A percentile compares a stretch with the other conserved stretches of the same genome.
These are phyloP conservation scores for Camponotus pennsylvanicus DNA, from an alignment of 1,140 invertebrate genomes.

Conservation along the genomic window DNA sequence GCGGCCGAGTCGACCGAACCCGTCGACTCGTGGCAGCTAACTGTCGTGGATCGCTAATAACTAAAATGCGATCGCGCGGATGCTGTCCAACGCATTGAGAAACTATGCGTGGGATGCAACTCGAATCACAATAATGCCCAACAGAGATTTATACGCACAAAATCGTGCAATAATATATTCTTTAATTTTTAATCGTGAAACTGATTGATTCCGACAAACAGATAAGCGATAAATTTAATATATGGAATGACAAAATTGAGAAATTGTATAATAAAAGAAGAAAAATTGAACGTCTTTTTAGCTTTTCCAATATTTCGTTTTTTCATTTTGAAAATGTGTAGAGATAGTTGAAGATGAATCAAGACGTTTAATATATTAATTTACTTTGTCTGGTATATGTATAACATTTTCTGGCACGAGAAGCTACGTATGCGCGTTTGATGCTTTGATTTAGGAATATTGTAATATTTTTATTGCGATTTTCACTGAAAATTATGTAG, in stretches of 20 bases:
- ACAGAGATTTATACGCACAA: not conserved
- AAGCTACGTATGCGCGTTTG: too few species aligned
- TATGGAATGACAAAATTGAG: not conserved
- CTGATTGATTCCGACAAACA: not conserved
- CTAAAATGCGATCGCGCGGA: constrained; percentile 57
- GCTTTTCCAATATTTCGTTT: not conserved
- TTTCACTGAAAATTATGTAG: constrained; percentile 23
- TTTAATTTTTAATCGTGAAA: not conserved
- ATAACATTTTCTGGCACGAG: not conserved
- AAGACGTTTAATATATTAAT: not conserved
- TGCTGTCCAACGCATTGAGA: constrained; percentile 40
- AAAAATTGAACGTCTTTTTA: not conserved
- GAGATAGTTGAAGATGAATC: not conserved
- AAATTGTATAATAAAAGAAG: not conserved
- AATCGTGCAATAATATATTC: constrained; percentile 11
- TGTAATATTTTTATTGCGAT: not conserved
- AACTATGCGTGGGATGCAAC: constrained; percentile 73
- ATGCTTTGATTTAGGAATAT: not conserved
- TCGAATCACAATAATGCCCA: not conserved
- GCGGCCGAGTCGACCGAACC: constrained; percentile 48
- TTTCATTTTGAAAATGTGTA: not conserved
- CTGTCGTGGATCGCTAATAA: constrained; percentile 53
- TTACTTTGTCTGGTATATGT: not conserved
- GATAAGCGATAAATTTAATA: not conserved
- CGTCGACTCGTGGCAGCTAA: constrained; percentile 36